Evolutionary conservation across 2,113 vertebrate genomes (phyloP), one percentile per base, ranked within the genome.

Genomic region (Nanorana parkeri): DNA sequence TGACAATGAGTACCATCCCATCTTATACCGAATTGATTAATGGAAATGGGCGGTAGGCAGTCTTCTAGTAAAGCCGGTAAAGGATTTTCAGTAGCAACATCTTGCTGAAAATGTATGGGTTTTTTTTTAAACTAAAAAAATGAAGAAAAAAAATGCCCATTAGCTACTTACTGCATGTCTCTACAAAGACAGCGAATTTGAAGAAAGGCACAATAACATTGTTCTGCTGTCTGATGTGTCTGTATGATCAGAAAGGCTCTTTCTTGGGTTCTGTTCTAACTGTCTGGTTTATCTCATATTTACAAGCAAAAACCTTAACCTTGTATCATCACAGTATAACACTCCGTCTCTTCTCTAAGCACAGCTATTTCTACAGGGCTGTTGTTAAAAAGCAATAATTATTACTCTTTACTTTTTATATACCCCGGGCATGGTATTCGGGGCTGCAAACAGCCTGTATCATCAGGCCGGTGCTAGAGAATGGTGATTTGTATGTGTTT

Each of bases 401-500:
- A 83, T 68, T 67, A 68, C 63, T 61, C 80, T 67, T 64, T 66
- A 64, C 72, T 51, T 74, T 81, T 75, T 82, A 66, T 75, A 67
- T 47, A 76, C 63, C 80, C 54, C 21, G 60, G 72, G 80, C 80
- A 58, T 60, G 32, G 28, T 76, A 68, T 72, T 76, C 60, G 51
- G 72, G 80, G 80, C 72, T 47, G 63, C 54, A 67, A 66, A 76
- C 51, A 83, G 63, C 63, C 72, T 67, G 80, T 55, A 47, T 76
- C 73, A 36, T 83, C 71, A 76, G 69, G 55, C n/a, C 28, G 28
- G 23, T 82, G 61, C 61, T 67, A 51, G 63, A 66, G 52, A 75
- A 52, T 29, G 21, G 64, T 83, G 71, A 83, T 83, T 83, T 83
- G 72, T 76, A 76, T 83, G 80, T 68, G 80, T 83, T 83, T 83